phyloP scores from a whole-genome alignment of 2,113 vertebrate genomes.

The Dipodomys spectabilis region DNA sequence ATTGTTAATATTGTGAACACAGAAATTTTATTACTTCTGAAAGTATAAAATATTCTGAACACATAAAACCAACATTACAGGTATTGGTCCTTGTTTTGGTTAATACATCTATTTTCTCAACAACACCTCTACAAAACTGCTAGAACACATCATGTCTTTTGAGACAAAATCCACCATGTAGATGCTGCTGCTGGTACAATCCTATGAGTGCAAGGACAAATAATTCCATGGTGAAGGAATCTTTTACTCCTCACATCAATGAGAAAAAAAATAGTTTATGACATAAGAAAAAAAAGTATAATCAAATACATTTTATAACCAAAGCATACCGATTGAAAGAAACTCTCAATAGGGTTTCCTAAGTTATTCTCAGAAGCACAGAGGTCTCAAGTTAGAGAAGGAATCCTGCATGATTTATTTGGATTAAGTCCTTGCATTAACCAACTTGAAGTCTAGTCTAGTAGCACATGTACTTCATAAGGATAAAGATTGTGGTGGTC shows the following conservation, averaged over 20 bases:
- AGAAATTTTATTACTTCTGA: neutral
- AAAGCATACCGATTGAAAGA: neutral
- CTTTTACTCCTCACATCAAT: neutral
- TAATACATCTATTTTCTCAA: neutral
- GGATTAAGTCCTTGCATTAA: neutral
- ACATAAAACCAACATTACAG: neutral
- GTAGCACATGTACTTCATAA: neutral
- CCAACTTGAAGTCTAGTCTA: neutral
- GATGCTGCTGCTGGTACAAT: neutral
- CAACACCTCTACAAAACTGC: neutral
- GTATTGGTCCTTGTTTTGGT: neutral
- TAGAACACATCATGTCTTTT: neutral
- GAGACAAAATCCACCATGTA: neutral
- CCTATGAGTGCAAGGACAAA: neutral
- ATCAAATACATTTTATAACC: neutral
- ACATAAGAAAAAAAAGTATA: neutral
- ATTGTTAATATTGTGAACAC: neutral
- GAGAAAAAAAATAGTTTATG: neutral
- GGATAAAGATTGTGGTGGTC: neutral
- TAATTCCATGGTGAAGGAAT: neutral
- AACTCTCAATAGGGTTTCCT: neutral
- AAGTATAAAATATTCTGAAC: neutral
- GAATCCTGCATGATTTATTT: neutral
- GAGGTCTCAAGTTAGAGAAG: neutral
- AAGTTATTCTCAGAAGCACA: slow-evolving; percentile 34